Conservation (phyloP, 2,888 invertebrate genomes). For the Thysanoteuthis rhombus region DNA sequence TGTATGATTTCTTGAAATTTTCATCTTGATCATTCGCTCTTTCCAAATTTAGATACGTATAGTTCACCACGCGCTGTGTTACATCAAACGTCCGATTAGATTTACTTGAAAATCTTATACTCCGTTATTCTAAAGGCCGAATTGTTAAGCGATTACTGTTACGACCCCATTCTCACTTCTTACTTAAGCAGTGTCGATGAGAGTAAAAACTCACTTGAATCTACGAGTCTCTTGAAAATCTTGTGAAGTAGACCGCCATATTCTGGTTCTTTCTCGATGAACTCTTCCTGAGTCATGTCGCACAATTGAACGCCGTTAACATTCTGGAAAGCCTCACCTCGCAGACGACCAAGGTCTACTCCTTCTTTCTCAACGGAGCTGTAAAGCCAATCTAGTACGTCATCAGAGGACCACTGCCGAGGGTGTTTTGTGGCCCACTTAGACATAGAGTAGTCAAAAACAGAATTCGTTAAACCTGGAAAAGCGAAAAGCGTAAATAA, state of each 20-base stretch:
- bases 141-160: no score
- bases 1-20: no score
- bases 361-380: slow-evolving; percentile 49
- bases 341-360: slow-evolving; percentile 51
- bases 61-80: no score
- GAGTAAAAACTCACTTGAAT: not conserved
- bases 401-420: slow-evolving; percentile 51
- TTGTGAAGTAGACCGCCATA: slow-evolving; percentile 50
- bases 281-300: slow-evolving; percentile 49
- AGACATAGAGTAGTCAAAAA: slow-evolving; percentile 37
- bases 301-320: slow-evolving; percentile 53
- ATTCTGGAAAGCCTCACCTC: slow-evolving; percentile 57
- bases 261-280: slow-evolving; percentile 48
- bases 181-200: no score
- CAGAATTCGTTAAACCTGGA: not conserved
- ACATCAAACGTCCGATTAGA: no score
- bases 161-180: no score
- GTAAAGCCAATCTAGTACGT: slow-evolving; percentile 59
- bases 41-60: no score
- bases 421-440: slow-evolving; percentile 58
- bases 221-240: slow-evolving; percentile 39
- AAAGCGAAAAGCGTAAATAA: not conserved
- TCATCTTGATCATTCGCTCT: no score
- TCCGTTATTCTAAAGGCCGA: no score
- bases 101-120: no score